Evolutionary conservation across 2,888 invertebrate genomes (phyloP).

Genomic region (Eupithecia pulchellata): DNA sequence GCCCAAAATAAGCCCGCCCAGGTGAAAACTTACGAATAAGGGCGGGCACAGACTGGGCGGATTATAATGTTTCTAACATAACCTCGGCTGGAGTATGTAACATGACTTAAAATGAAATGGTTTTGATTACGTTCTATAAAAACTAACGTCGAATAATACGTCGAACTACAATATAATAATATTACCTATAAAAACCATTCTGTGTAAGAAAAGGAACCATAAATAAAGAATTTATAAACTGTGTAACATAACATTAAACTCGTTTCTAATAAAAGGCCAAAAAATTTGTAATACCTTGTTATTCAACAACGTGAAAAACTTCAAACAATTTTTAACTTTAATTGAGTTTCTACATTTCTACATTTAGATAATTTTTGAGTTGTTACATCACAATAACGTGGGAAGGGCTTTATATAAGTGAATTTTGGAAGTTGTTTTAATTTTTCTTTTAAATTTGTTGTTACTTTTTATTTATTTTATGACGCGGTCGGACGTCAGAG

Average conservation of each 20-base stretch:
- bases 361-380: background rate
- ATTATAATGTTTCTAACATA: background rate
- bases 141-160: too few species aligned
- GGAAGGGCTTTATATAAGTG: background rate
- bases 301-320: background rate
- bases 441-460: background rate
- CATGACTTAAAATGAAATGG: background rate
- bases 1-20: conserved; percentile 5
- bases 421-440: background rate
- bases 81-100: background rate
- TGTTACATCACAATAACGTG: background rate
- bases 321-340: background rate
- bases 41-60: background rate
- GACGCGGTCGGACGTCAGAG: background rate
- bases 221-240: background rate
- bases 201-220: background rate
- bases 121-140: too few species aligned
- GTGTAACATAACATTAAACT: too few species aligned
- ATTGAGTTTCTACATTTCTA: background rate
- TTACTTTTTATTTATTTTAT: background rate
- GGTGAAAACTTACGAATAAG: background rate
- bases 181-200: too few species aligned
- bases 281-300: background rate
- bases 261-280: background rate
- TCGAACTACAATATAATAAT: too few species aligned